Base-by-base conservation (phyloP, 2,113 vertebrate genomes). In the Seriola rivoliana region DNA sequence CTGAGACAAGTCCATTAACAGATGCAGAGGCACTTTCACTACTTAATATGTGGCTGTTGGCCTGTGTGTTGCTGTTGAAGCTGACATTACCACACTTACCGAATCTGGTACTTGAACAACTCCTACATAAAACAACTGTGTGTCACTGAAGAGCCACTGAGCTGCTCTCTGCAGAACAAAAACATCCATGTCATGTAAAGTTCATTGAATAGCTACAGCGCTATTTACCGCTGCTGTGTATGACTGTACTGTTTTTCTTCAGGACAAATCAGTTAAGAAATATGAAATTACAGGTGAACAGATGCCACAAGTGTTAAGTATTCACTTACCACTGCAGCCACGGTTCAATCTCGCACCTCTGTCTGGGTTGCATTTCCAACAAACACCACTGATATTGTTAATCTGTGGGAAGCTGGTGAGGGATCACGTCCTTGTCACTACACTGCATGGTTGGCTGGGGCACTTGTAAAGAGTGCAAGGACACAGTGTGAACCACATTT, bases 1-100 rank as follows among this genome's bases (percentile, higher is more conserved):
- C 21, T 23, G 29, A 48, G 54, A 87, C 48, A 34, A 23, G 63
- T 80, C 48, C 50, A 81, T 84, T 77, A 74, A 57, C 59, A 46
- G 34, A 74, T 44, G 14, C 78, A 62, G 19, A 79, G 58, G 63
- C 50, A 65, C 21, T 38, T 78, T 50, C 16, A 71, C 38, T 34
- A 44, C 54, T 72, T 81, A 67, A 68, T 80, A 46, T 62, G 42
- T 57, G 25, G 34, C 42, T 29, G 50, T 21, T 64, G 55, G n/a
- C n/a, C 57, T 34, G 21, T 17, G 8, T 63, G 19, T 36, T 25
- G 42, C 52, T 59, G 65, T 80, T 58, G 14, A 48, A 36, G 34
- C 36, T 77, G 36, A 62, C 29, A 29, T 29, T 29, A 29, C 29
- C 29, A 29, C 29, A 29, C 9, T 32, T 29, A 32, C 8, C 0